Evolutionary conservation across 2,888 invertebrate genomes (phyloP).

Genomic region (Cacoxenus indagator): DNA sequence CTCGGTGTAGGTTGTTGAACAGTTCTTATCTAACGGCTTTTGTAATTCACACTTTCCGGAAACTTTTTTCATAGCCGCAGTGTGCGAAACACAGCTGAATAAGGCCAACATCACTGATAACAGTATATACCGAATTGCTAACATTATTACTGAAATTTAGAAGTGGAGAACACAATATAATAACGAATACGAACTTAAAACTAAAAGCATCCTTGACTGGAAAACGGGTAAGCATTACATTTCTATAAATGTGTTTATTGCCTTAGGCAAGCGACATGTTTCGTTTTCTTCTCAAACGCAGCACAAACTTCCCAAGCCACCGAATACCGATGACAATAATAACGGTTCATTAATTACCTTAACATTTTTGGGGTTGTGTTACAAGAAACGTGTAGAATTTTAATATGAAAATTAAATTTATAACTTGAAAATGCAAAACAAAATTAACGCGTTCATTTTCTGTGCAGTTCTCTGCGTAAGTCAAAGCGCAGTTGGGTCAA

Average conservation of each 20-base stretch:
- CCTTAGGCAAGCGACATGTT: no score
- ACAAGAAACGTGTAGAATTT: conserved; percentile 28
- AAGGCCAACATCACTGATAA: no score
- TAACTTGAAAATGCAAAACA: conserved; percentile 49
- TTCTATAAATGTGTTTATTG: no score
- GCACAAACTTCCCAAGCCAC: no score
- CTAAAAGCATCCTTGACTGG: no score
- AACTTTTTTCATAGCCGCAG: background rate
- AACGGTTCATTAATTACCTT: background rate
- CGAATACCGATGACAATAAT: background rate
- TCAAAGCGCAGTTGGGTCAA: background rate
- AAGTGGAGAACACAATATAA: no score
- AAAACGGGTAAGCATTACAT: no score
- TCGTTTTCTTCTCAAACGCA: no score
- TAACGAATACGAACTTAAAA: no score
- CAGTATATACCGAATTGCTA: no score
- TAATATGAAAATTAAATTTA: conserved; percentile 45
- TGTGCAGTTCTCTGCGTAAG: background rate
- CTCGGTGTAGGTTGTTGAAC: background rate
- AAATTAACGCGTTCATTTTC: conserved; percentile 37
- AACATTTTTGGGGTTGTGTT: background rate
- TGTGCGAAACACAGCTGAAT: no score
- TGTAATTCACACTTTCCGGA: background rate
- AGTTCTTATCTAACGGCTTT: background rate
- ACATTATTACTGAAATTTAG: no score